These are phyloP conservation scores for Tricholaema leucomelas DNA, from an alignment of 2,113 vertebrate species.

Conservation along the genomic window DNA sequence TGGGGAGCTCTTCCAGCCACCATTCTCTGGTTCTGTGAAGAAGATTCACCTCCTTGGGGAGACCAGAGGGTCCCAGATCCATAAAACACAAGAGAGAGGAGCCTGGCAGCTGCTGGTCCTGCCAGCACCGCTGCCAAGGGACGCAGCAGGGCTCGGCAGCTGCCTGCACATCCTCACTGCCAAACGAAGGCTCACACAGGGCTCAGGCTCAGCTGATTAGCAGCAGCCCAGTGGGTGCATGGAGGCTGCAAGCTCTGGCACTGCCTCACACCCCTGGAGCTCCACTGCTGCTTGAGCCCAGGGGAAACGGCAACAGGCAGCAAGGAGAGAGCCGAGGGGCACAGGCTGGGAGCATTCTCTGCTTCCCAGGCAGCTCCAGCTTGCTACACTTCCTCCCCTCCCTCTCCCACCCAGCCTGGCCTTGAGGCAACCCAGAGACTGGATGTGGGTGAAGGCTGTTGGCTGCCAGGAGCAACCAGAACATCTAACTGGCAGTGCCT, in stretches of 20 bases:
- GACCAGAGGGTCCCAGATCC: background rate
- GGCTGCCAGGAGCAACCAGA: background rate
- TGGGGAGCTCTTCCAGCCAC: too few relatives aligned
- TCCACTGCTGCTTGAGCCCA: background rate
- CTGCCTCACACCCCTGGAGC: background rate
- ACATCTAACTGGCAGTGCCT: background rate
- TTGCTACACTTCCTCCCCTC: background rate
- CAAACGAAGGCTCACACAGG: background rate
- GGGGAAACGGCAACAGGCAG: background rate
- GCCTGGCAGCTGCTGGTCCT: background rate
- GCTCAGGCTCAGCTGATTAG: background rate
- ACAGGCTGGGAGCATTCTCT: background rate
- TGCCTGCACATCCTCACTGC: background rate
- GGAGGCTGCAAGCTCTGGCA: background rate
- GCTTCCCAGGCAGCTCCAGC: background rate
- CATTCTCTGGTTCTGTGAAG: too few relatives aligned
- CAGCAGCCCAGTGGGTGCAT: background rate
- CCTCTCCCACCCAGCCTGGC: background rate
- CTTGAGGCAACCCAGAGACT: background rate
- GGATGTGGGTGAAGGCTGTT: background rate
- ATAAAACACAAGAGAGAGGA: background rate
- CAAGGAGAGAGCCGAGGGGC: background rate
- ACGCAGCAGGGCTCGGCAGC: background rate
- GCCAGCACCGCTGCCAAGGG: background rate
- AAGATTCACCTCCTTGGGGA: background rate